phyloP scores from a whole-genome alignment of 2,797 vertebrate genomes.

The Spondyliosoma cantharus region DNA sequence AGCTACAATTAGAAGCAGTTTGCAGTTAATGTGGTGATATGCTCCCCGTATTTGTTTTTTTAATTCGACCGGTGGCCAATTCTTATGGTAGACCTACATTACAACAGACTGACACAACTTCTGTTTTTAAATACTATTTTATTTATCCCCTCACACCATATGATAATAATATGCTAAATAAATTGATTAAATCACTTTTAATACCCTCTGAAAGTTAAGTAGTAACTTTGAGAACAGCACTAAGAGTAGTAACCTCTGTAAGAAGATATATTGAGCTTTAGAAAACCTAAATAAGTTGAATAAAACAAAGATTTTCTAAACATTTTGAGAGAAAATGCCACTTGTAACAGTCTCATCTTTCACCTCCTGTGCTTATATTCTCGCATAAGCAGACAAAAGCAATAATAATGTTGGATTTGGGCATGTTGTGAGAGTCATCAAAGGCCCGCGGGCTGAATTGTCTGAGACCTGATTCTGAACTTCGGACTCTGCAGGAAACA shows the following conservation, averaged over 20 bases:
- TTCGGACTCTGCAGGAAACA: constrained; percentile 46
- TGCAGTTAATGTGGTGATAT: too few species aligned
- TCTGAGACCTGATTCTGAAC: constrained; percentile 57
- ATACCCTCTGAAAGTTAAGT: background rate
- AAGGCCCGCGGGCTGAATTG: constrained; percentile 15
- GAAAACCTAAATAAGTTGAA: too few species aligned
- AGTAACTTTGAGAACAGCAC: too few species aligned
- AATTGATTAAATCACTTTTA: background rate
- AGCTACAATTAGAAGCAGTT: too few species aligned
- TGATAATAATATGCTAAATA: background rate
- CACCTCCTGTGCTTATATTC: background rate
- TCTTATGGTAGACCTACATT: background rate
- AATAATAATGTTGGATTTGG: constrained; percentile 7
- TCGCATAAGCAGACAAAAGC: constrained; percentile 8
- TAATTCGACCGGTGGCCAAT: too few species aligned
- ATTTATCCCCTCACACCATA: background rate
- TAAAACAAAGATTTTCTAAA: too few species aligned
- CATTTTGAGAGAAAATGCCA: too few species aligned
- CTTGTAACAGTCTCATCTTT: background rate
- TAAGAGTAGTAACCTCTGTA: too few species aligned
- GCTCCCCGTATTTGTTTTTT: too few species aligned
- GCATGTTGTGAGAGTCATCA: constrained; percentile 41
- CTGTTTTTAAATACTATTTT: background rate
- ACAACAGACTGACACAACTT: background rate
- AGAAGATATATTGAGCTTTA: too few species aligned